These are phyloP conservation scores for Atherinosoma microstoma DNA, from an alignment of 2,797 vertebrate species.

Conservation along the genomic window DNA sequence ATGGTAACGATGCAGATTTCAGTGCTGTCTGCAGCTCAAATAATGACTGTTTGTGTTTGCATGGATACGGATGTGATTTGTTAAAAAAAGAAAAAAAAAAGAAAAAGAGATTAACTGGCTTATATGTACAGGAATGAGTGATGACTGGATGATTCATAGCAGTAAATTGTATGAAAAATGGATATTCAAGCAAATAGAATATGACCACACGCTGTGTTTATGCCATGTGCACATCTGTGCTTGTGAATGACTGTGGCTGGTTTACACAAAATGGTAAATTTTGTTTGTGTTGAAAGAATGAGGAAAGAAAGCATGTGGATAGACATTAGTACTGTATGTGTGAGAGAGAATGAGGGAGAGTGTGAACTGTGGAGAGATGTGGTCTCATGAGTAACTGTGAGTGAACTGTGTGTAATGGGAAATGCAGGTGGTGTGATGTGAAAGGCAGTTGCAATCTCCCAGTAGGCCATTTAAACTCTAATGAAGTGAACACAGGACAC, in stretches of 20 bases:
- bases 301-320: conserved; percentile 44
- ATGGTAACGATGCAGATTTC: conserved; percentile 46
- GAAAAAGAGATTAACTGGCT: conserved; percentile 39
- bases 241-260: conserved; percentile 56
- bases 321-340: conserved; percentile 60
- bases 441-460: conserved; percentile 80
- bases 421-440: conserved; percentile 84
- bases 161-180: conserved; percentile 51
- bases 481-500: conserved; percentile 85
- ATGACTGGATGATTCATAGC: conserved; percentile 67
- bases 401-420: conserved; percentile 77
- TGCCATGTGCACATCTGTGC: conserved; percentile 70
- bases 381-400: conserved; percentile 56
- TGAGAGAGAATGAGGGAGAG: conserved; percentile 38
- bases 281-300: conserved; percentile 57
- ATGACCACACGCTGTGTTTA: conserved; percentile 68
- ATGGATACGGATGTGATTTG: conserved; percentile 37
- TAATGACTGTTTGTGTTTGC: conserved; percentile 45
- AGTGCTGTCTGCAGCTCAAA: conserved; percentile 42
- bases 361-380: conserved; percentile 53
- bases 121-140: conserved; percentile 52
- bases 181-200: conserved; percentile 46
- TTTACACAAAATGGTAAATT: conserved; percentile 50
- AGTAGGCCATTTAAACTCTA: conserved; percentile 81
- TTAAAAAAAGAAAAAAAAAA: conserved; percentile 14